Percentiles rank a stretch among this genome's conserved stretches.
These are phyloP conservation scores for Hirtodrosophila trivittata DNA, from an alignment of 2,888 invertebrate genomes.

Conservation along the genomic window DNA sequence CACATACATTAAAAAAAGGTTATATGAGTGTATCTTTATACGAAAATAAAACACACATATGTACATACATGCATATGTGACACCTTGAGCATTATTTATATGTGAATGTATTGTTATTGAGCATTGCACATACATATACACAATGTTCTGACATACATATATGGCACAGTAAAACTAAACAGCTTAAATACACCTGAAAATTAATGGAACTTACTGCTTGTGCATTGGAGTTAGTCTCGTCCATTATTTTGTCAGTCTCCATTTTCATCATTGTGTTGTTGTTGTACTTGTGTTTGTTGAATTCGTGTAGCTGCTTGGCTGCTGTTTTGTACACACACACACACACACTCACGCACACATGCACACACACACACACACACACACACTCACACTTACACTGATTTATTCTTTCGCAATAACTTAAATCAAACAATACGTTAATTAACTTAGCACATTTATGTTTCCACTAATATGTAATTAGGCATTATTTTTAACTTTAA, in stretches of 20 bases:
- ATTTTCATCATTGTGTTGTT: conserved; percentile 88
- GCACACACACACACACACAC: conserved; percentile 13
- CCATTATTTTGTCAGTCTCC: conserved; percentile 96
- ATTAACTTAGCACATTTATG: conserved; percentile 30
- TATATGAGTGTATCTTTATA: conserved; percentile 42
- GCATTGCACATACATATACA: conserved; percentile 25
- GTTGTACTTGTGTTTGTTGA: conserved; percentile 56
- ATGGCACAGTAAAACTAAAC: conserved; percentile 15
- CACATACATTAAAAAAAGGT: neutral
- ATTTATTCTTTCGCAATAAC: conserved; percentile 46
- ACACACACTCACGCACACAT: conserved; percentile 22
- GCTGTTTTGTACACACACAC: conserved; percentile 48
- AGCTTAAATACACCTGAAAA: conserved; percentile 24
- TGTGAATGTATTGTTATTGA: conserved; percentile 27
- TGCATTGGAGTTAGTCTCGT: conserved; percentile 89
- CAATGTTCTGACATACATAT: conserved; percentile 16
- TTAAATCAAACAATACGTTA: conserved; percentile 32
- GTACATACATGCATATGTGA: conserved; percentile 39
- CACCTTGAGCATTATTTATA: conserved; percentile 61
- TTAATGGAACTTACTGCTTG: conserved; percentile 85
- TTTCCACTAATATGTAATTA: conserved; percentile 31
- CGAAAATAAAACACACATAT: conserved; percentile 64
- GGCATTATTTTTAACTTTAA: conserved; percentile 41
- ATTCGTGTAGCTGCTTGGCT: conserved; percentile 51
- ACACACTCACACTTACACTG: conserved; percentile 6